Evolutionary conservation across 2,888 invertebrate genomes (phyloP).

Genomic region (Bombylius discolor): DNA sequence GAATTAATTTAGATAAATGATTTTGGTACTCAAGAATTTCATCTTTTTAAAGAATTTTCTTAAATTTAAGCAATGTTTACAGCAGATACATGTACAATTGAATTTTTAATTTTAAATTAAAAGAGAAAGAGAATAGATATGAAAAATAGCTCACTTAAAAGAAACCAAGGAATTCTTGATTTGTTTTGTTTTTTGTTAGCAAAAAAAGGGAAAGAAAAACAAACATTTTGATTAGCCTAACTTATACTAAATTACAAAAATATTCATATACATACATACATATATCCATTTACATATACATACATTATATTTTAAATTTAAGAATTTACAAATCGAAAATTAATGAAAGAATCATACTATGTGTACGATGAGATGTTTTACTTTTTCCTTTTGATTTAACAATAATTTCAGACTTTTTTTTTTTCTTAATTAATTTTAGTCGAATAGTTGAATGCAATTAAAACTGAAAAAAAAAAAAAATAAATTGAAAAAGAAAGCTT

Average conservation of each 20-base stretch:
- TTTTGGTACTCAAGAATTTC: constrained; percentile 18
- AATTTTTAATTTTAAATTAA: too few species aligned
- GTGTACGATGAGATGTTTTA: neutral
- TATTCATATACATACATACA: too few species aligned
- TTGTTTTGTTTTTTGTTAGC: too few species aligned
- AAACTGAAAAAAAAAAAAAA: neutral
- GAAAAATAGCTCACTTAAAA: too few species aligned
- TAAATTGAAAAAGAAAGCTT: too few species aligned
- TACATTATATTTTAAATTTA: neutral
- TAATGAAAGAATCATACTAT: neutral
- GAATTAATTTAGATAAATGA: constrained; percentile 39
- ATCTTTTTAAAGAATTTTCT: neutral
- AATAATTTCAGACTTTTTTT: too few species aligned
- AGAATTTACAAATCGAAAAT: neutral
- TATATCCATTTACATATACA: neutral
- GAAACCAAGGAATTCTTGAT: too few species aligned
- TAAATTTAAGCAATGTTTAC: neutral
- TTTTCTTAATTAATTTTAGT: too few species aligned
- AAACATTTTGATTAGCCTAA: neutral
- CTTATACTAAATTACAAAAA: too few species aligned
- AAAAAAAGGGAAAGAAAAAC: neutral
- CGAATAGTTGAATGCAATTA: too few species aligned
- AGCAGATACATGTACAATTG: too few species aligned
- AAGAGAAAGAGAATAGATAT: too few species aligned
- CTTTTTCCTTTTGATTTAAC: neutral